phyloP scores from a whole-genome alignment of 1,140 invertebrate genomes.

The Rhysida immarginata region DNA sequence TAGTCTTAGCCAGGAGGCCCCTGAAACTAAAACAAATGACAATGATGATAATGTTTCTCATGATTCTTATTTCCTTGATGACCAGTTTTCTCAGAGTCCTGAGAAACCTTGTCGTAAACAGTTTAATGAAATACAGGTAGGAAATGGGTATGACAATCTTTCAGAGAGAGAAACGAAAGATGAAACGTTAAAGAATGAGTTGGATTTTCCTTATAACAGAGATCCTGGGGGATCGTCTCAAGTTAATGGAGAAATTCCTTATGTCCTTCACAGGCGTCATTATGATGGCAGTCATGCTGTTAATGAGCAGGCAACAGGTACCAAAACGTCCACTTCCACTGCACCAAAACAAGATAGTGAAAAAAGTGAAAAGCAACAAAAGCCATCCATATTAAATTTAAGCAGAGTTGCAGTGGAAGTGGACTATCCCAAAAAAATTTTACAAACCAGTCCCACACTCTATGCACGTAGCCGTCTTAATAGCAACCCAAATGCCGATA shows the following conservation, averaged over 20 bases:
- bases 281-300: conserved; percentile 15
- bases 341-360: conserved; percentile 1
- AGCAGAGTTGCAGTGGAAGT: conserved; percentile 13
- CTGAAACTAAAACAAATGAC: conserved; percentile 29
- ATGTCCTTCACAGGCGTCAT: conserved; percentile 28
- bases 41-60: conserved; percentile 30
- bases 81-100: conserved; percentile 11
- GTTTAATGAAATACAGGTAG: too few relatives aligned
- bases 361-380: not conserved
- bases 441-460: conserved; percentile 15
- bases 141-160: too few relatives aligned
- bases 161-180: too few relatives aligned
- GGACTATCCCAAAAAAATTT: conserved; percentile 13
- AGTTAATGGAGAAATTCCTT: conserved; percentile 33
- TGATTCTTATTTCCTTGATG: conserved; percentile 27
- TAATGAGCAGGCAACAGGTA: too few relatives aligned
- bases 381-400: conserved; percentile 4
- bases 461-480: conserved; percentile 12
- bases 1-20: conserved; percentile 20
- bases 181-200: too few relatives aligned
- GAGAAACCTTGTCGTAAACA: too few relatives aligned
- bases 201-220: too few relatives aligned
- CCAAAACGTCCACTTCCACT: not conserved
- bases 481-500: not conserved
- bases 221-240: too few relatives aligned